A percentile compares a stretch with the other conserved stretches of the same genome.
phyloP scores from a whole-genome alignment of 2,113 vertebrate genomes.

The Epinephelus moara region DNA sequence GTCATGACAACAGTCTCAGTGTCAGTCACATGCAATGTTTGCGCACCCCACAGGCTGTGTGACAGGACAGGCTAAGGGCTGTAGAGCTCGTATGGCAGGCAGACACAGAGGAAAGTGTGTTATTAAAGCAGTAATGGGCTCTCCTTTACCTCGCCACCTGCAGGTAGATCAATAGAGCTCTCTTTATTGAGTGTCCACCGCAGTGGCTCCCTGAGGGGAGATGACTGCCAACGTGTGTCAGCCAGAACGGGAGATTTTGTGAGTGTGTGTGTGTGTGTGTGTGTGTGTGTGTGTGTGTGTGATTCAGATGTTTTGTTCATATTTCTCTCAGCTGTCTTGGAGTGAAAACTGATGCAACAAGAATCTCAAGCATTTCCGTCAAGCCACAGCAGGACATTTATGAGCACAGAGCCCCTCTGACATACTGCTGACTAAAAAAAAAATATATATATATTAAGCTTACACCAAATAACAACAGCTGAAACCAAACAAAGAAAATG shows the following conservation, averaged over 20 bases:
- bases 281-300: neutral
- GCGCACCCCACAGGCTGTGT: neutral
- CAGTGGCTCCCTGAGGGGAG: slow-evolving; percentile 33
- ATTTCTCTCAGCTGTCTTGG: slow-evolving; percentile 46
- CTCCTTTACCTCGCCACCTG: slow-evolving; percentile 54
- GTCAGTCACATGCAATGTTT: slow-evolving; percentile 28
- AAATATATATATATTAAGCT: too few relatives aligned
- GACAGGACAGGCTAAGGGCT: slow-evolving; percentile 3
- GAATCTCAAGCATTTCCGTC: slow-evolving; percentile 47
- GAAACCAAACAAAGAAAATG: too few relatives aligned
- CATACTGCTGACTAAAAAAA: slow-evolving; percentile 36
- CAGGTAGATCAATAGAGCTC: slow-evolving; percentile 59
- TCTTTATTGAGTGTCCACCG: slow-evolving; percentile 52
- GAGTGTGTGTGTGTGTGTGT: neutral
- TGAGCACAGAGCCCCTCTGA: slow-evolving; percentile 18
- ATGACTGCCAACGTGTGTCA: slow-evolving; percentile 14
- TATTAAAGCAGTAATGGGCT: slow-evolving; percentile 54
- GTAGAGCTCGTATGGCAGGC: slow-evolving; percentile 23
- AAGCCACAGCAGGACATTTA: slow-evolving; percentile 16
- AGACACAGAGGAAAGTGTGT: slow-evolving; percentile 44
- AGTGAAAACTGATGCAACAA: slow-evolving; percentile 58
- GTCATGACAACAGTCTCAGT: slow-evolving; percentile 10
- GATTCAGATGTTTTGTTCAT: neutral
- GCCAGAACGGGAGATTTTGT: slow-evolving; percentile 1
- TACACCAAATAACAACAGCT: too few relatives aligned